Evolutionary conservation across 2,113 vertebrate genomes (phyloP), one percentile per base, ranked within the genome.

Genomic region (Montifringilla adamsi): DNA sequence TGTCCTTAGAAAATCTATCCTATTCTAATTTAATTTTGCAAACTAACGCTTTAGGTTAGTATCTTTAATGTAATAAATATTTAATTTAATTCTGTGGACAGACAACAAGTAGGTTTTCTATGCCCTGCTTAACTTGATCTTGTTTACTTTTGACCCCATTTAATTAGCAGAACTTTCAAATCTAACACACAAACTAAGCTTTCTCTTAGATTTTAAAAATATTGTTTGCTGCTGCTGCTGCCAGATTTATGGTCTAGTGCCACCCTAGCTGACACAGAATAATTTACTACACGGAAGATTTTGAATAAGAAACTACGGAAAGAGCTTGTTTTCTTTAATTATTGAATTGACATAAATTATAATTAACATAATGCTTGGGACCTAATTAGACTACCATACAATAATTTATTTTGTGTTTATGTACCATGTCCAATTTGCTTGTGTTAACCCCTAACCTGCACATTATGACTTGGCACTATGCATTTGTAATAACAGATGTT

Each of bases 341-440:
- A 97, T 97, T 97, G 95, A 95, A 96, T 97, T 97, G 87, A 96
- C 97, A 97, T 97, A 97, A 96, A 97, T 93, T 92, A 96, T 95
- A 98, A 97, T 98, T 97, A 98, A 95, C 94, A 94, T 96, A 97
- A 82, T 95, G 69, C 52, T 95, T 93, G 83, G 77, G 96, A 97
- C 95, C 90, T 97, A 98, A 97, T 97, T 96, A 97, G 80, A 92
- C 74, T 93, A 94, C 83, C 87, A 92, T 94, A 74, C 53, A 96
- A 95, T 97, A 94, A 97, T 97, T 97, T 95, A 96, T 97, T 96
- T 96, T 95, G 87, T 98, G 96, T 96, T 97, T 97, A 97, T 97
- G 80, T 84, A 96, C 96, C 84, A 53, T 97, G 93, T 97, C 96
- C 92, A 97, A 95, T 98, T 97, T 97, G 88, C 93, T 95, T 94